A percentile compares a stretch with the other conserved stretches of the same genome.
phyloP scores from a whole-genome alignment of 1,140 invertebrate species.

The Reticulitermes speratus region DNA sequence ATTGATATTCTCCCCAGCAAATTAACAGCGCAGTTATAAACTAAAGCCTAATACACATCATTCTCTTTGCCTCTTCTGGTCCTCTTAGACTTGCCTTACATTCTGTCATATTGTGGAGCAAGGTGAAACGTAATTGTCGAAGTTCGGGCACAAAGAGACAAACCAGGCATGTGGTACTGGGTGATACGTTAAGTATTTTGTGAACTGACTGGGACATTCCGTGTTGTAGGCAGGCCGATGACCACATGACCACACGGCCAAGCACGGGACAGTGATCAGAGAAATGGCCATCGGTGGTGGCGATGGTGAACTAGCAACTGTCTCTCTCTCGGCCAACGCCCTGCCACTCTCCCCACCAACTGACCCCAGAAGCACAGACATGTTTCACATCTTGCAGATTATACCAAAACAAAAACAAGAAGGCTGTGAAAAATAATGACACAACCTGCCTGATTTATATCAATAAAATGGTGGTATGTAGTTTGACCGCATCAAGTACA shows the following conservation, averaged over 20 bases:
- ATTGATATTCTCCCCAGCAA: too few relatives aligned
- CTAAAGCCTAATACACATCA: too few relatives aligned
- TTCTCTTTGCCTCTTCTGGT: too few relatives aligned
- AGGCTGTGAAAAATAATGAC: neutral
- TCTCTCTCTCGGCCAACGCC: slow-evolving; percentile 10
- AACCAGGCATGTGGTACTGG: neutral
- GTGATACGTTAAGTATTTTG: neutral
- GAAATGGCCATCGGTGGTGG: neutral
- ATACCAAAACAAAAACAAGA: neutral
- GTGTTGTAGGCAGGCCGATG: neutral
- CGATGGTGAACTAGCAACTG: neutral
- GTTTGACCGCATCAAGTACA: neutral
- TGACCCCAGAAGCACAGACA: slow-evolving; percentile 16
- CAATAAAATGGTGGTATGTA: slow-evolving; percentile 4
- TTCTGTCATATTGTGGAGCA: too few relatives aligned
- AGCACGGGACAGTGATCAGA: slow-evolving; percentile 1
- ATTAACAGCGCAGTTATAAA: too few relatives aligned
- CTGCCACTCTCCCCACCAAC: neutral
- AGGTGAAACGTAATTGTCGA: too few relatives aligned
- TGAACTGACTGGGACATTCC: neutral
- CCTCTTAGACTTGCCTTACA: too few relatives aligned
- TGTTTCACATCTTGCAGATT: slow-evolving; percentile 7
- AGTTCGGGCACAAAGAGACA: too few relatives aligned
- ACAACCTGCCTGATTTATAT: neutral
- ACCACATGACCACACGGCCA: neutral